Percentiles rank a stretch among this genome's conserved stretches.
phyloP scores from a whole-genome alignment of 2,888 invertebrate genomes.

The Napeogenes inachia region DNA sequence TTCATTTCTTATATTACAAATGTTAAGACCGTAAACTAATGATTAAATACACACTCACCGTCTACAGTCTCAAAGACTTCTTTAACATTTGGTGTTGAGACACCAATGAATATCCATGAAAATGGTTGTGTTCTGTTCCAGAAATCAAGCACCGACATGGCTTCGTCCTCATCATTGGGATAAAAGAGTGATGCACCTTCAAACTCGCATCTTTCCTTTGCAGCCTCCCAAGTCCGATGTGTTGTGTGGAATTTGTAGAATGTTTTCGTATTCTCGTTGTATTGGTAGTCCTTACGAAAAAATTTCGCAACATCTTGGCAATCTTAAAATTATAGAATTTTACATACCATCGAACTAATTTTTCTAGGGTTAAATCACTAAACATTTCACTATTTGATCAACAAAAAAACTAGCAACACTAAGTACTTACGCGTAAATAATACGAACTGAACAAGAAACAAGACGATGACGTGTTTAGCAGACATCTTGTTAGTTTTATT shows the following conservation, averaged over 20 bases:
- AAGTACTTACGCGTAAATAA: not conserved
- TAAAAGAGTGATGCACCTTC: conserved; percentile 57
- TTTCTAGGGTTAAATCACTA: too few relatives aligned
- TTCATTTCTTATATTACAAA: too few relatives aligned
- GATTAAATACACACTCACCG: conserved; percentile 31
- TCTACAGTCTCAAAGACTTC: conserved; percentile 51
- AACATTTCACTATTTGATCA: not conserved
- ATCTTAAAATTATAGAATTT: conserved; percentile 38
- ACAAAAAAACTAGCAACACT: conserved; percentile 7
- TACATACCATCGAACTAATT: not conserved
- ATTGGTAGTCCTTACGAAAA: conserved; percentile 58
- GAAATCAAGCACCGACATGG: conserved; percentile 35
- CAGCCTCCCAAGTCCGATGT: conserved; percentile 47
- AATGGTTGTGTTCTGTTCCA: conserved; percentile 43
- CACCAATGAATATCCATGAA: conserved; percentile 43
- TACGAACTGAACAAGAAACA: not conserved
- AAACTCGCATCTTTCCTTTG: conserved; percentile 44
- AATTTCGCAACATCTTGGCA: conserved; percentile 46
- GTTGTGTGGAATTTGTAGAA: conserved; percentile 61
- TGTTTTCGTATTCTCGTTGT: conserved; percentile 40
- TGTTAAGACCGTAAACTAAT: too few relatives aligned
- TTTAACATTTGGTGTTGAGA: conserved; percentile 43
- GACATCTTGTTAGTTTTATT: not conserved
- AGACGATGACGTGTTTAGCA: not conserved
- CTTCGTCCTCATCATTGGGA: conserved; percentile 49